Base-by-base conservation (phyloP, 2,797 vertebrate genomes). In the Microhierax caerulescens region DNA sequence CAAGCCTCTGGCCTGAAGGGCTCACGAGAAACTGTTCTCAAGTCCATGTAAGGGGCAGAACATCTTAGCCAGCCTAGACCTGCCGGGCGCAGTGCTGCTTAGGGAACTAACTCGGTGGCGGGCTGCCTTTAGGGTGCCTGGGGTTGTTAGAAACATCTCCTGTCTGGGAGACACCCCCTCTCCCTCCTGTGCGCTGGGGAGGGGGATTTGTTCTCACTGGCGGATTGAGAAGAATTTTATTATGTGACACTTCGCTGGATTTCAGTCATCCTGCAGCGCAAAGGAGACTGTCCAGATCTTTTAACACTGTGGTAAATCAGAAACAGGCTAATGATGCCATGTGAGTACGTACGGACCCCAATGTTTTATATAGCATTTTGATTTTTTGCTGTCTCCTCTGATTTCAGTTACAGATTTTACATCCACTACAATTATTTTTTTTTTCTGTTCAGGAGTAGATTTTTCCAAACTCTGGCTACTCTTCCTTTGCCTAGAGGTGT, bases 71-170 rank as follows among this genome's bases (percentile, higher is more conserved):
- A 91, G 93, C 59, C 80, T 90, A 47, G 64, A 25, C 94, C 85
- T 96, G 90, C 65, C 85, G 69, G 82, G 51, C 59, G 81, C 91
- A 75, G 68, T 39, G 80, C 94, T 96, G 18, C 90, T 91, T 92
- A 85, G 64, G 86, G 77, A 83, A 54, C 56, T 94, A 76, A 84
- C 37, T 87, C 11, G 1, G 64, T 93, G 68, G 69, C 30, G 0
- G 84, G 23, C 73, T 95, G 82, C 87, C 73, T 81, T 56, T 92
- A 82, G 87, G 69, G 83, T 94, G 86, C 90, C 89, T 92, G 95
- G 91, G 87, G 78, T 88, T 80, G 89, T 60, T 79, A 93, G 48
- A 65, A 95, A 83, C 37, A 25, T 77, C 74, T 97, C 93, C 56
- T 85, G 48, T 50, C 68, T 88, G 63, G 63, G 88, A 89, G 56